Conservation (phyloP, 1,140 invertebrate species). For the Bombyx mandarina region DNA sequence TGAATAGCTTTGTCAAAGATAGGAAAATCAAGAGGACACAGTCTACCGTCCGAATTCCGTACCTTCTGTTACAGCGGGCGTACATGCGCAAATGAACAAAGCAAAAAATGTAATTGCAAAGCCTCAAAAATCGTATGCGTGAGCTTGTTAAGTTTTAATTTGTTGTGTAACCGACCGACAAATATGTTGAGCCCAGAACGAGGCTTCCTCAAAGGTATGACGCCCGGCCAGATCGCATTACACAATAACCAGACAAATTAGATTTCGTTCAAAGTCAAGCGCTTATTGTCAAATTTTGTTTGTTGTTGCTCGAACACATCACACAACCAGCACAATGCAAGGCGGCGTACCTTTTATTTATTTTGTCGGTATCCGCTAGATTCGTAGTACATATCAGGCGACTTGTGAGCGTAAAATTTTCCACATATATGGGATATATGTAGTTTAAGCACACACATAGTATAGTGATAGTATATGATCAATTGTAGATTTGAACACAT, state of each 20-base stretch:
- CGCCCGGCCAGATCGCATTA: conserved; percentile 43
- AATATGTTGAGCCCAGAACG: conserved; percentile 47
- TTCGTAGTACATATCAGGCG: too few relatives aligned
- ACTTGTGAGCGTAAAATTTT: too few relatives aligned
- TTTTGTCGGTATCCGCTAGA: neutral
- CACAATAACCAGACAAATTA: conserved; percentile 69
- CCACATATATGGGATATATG: too few relatives aligned
- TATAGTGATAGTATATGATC: too few relatives aligned
- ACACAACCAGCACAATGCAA: conserved; percentile 47
- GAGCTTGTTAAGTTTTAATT: conserved; percentile 66
- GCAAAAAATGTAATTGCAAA: conserved; percentile 37
- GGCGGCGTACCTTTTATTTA: conserved; percentile 40
- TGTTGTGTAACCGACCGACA: conserved; percentile 66
- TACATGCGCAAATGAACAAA: conserved; percentile 46
- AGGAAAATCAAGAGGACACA: conserved; percentile 5
- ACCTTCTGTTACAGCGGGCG: conserved; percentile 28
- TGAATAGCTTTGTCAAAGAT: too few relatives aligned
- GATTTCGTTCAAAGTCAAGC: conserved; percentile 66
- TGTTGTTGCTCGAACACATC: conserved; percentile 53
- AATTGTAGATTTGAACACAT: too few relatives aligned
- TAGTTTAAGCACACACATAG: too few relatives aligned
- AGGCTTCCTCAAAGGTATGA: conserved; percentile 29
- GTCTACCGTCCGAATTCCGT: conserved; percentile 8
- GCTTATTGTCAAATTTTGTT: conserved; percentile 56
- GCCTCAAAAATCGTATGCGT: conserved; percentile 37